Conservation (phyloP, 2,797 vertebrate genomes). For the Sitta carolinensis region DNA sequence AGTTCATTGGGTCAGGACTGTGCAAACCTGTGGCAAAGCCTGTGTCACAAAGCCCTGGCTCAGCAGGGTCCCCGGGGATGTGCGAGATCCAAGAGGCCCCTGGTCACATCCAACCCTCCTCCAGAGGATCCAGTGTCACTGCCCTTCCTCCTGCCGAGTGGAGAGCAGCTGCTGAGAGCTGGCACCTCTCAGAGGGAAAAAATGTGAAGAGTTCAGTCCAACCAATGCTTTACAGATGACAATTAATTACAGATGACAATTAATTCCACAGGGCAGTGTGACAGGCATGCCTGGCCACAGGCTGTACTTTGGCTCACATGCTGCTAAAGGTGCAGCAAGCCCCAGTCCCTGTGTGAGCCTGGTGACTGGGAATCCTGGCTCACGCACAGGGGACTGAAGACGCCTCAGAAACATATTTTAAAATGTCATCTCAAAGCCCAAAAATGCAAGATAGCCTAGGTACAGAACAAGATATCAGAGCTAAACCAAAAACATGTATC, state of each 20-base stretch:
- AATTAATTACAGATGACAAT: not conserved
- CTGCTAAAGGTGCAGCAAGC: not conserved
- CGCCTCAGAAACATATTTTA: not conserved
- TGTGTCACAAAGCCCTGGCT: fast-evolving
- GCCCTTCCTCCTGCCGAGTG: not conserved
- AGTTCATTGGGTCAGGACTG: not conserved
- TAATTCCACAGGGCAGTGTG: not conserved
- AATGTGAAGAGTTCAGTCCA: not conserved
- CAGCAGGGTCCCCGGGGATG: not conserved
- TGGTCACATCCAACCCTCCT: fast-evolving
- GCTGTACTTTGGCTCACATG: not conserved
- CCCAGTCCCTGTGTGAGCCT: not conserved
- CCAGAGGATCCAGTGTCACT: not conserved
- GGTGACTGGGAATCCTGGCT: not conserved
- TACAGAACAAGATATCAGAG: not conserved
- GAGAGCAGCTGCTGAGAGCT: not conserved
- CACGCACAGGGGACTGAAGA: too few species aligned
- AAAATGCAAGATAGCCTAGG: not conserved
- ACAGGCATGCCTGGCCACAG: not conserved
- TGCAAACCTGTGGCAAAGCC: not conserved
- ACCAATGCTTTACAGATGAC: not conserved
- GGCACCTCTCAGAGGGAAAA: not conserved
- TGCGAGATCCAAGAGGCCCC: not conserved
- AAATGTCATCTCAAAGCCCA: not conserved
- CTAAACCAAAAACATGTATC: not conserved